Base-by-base conservation (phyloP, 2,113 vertebrate genomes). In the Melospiza georgiana region DNA sequence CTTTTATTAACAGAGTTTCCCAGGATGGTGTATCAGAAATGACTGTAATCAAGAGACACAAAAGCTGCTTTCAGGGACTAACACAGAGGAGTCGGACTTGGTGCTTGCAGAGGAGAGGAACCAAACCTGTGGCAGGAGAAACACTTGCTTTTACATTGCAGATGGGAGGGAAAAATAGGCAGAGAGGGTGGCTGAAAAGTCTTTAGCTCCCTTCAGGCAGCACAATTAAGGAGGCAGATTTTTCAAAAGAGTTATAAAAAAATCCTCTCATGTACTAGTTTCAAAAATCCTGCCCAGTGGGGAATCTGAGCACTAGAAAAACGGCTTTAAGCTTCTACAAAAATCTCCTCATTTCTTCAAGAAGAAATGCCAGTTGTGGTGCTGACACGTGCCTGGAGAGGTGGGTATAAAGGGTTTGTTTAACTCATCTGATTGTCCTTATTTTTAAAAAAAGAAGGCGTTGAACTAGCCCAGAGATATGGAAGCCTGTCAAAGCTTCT, bases 1-100 rank as follows among this genome's bases (percentile, higher is more conserved):
- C 61, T 87, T 91, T 93, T 91, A 91, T 87, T 93, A 89, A 92
- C 41, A 83, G 55, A 63, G 71, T 86, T 97, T 86, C 79, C 69
- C 35, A 52, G 93, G 90, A 58, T 71, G 55, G 66, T 74, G 12
- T 67, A 74, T 67, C 66, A 84, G 74, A 90, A 93, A 46, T 65
- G 15, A 44, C 78, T 86, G 77, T 74, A 75, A 81, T 84, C 80
- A 57, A 44, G 78, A 89, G 68, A 39, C 28, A 51, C 33, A 87
- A 63, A 67, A 90, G 59, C 83, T 68, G 61, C 63, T 84, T 79
- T 83, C 59, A 35, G 46, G 19, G 55, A 15, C n/a, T 43, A 18
- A 16, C 5, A 17, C 12, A 3, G 43, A 57, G 16, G 30, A 46
- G 30, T 16, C 3, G 9, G 49, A 61, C 67, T 72, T 28, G 0